Conservation (phyloP, 2,888 invertebrate genomes). For the Amiota minor region DNA sequence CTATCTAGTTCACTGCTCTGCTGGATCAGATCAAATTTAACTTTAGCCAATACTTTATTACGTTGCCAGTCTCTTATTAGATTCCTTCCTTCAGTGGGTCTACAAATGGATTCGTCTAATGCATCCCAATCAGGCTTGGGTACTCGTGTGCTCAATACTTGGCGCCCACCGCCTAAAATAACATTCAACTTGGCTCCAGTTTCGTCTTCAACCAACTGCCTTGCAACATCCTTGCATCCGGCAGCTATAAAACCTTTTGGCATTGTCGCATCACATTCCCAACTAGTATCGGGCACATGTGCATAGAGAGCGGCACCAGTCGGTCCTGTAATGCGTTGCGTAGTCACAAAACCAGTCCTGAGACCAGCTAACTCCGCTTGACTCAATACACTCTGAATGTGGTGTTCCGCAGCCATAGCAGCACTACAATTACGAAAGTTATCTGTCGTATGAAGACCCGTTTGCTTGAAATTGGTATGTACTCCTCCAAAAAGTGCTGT, state of each 20-base stretch:
- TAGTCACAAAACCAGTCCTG: slow-evolving; percentile 89
- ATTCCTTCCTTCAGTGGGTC: slow-evolving; percentile 81
- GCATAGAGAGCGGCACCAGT: slow-evolving; percentile 86
- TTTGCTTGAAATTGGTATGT: slow-evolving; percentile 82
- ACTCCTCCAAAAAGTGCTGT: slow-evolving; percentile 88
- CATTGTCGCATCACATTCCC: slow-evolving; percentile 85
- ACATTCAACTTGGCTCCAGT: slow-evolving; percentile 77
- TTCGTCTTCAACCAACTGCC: slow-evolving; percentile 83
- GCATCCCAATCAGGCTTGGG: slow-evolving; percentile 75
- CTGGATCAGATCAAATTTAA: slow-evolving; percentile 73
- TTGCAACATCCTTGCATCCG: slow-evolving; percentile 85
- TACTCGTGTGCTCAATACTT: slow-evolving; percentile 78
- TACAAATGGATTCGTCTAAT: slow-evolving; percentile 78
- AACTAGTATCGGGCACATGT: slow-evolving; percentile 81
- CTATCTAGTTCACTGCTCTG: slow-evolving; percentile 79
- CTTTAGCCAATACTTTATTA: slow-evolving; percentile 74
- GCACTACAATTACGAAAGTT: slow-evolving; percentile 76
- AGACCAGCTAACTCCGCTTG: slow-evolving; percentile 83
- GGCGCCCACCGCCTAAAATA: slow-evolving; percentile 88
- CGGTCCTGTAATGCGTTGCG: slow-evolving; percentile 88
- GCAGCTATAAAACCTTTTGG: slow-evolving; percentile 73
- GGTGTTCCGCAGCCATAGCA: slow-evolving; percentile 75
- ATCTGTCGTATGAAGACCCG: slow-evolving; percentile 82
- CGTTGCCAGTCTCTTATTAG: slow-evolving; percentile 81
- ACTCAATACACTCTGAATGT: slow-evolving; percentile 78